A percentile compares a stretch with the other conserved stretches of the same genome.
phyloP scores from a whole-genome alignment of 2,888 invertebrate genomes.

The Stegophylla sp. region DNA sequence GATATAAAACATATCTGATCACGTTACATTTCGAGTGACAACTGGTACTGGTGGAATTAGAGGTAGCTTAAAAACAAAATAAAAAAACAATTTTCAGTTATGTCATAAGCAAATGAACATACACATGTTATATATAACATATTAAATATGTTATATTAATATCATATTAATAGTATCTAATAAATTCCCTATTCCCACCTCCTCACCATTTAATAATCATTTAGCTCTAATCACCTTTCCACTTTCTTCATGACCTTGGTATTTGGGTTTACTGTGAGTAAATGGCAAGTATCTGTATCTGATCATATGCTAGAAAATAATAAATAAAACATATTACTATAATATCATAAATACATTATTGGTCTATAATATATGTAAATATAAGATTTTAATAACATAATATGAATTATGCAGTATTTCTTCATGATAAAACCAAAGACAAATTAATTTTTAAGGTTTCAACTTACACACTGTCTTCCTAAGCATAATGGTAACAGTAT shows the following conservation, averaged over 20 bases:
- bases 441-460: too few relatives aligned
- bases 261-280: slow-evolving; percentile 96
- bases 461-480: too few relatives aligned
- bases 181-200: slow-evolving; percentile 45
- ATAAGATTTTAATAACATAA: background rate
- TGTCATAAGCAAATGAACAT: background rate
- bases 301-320: slow-evolving; percentile 89
- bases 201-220: slow-evolving; percentile 61
- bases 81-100: slow-evolving; percentile 1
- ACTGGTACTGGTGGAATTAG: slow-evolving; percentile 52
- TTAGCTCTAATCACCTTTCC: slow-evolving; percentile 63
- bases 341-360: background rate
- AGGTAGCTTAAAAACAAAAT: slow-evolving; percentile 40
- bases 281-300: slow-evolving; percentile 99
- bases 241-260: slow-evolving; percentile 73
- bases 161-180: slow-evolving; percentile 12
- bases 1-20: slow-evolving; percentile 50
- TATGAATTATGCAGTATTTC: background rate
- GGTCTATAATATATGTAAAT: background rate
- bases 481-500: slow-evolving; percentile 24
- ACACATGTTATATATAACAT: background rate
- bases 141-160: background rate
- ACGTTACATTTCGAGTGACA: slow-evolving; percentile 51
- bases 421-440: too few relatives aligned
- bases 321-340: slow-evolving; percentile 1